Evolutionary conservation across 2,797 vertebrate genomes (phyloP).

Genomic region (Enteromius anoplus): DNA sequence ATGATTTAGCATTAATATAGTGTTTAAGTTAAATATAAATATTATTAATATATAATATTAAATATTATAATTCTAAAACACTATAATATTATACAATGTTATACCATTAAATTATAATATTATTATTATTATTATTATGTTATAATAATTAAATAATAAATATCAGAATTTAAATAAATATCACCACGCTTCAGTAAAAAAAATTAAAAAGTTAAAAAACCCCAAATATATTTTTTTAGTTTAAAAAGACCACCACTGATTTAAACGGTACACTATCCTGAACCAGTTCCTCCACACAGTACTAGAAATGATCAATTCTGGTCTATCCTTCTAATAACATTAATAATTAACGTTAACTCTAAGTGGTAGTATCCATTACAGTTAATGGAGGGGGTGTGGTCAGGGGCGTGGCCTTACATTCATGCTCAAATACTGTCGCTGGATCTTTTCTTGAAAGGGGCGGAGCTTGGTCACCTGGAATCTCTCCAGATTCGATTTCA

Average conservation of each 20-base stretch:
- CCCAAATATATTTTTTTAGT: neutral
- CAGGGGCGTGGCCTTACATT: slow-evolving; percentile 82
- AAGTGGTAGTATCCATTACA: neutral
- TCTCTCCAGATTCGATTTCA: slow-evolving; percentile 95
- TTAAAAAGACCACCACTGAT: neutral
- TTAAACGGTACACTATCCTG: neutral
- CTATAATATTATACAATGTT: too few species aligned
- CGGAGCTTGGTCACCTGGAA: slow-evolving; percentile 95
- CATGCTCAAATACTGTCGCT: slow-evolving; percentile 95
- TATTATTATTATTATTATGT: neutral
- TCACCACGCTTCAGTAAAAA: neutral
- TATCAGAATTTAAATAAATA: neutral
- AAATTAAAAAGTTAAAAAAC: neutral
- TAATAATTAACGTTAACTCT: slow-evolving; percentile 8
- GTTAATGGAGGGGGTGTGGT: neutral
- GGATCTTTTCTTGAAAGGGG: slow-evolving; percentile 96
- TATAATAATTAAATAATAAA: neutral
- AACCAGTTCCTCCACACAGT: neutral
- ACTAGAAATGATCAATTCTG: neutral
- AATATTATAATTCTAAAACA: neutral
- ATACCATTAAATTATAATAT: neutral
- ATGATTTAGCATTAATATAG: neutral
- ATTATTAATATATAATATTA: too few species aligned
- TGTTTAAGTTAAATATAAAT: neutral
- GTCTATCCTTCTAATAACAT: neutral